Conservation (phyloP, 2,113 vertebrate genomes). For the Cygnus buccinator region DNA sequence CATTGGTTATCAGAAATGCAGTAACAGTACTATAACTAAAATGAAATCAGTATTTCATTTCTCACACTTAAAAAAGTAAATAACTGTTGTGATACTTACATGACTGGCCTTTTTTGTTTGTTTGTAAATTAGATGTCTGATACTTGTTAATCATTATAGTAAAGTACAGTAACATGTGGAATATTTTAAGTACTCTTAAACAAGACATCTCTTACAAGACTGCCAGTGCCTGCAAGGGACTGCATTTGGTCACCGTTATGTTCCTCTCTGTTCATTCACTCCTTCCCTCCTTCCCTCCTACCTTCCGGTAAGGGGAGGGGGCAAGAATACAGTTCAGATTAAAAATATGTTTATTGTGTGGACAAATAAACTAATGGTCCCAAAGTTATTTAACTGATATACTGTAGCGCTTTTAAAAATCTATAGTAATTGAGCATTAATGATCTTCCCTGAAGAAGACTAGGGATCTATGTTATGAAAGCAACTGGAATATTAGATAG, state of each 20-base stretch:
- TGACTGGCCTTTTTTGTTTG: neutral
- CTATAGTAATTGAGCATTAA: neutral
- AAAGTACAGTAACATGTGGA: neutral
- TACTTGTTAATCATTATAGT: neutral
- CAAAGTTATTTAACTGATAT: neutral
- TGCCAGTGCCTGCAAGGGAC: neutral
- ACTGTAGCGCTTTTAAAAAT: neutral
- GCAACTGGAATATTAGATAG: neutral
- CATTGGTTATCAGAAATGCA: neutral
- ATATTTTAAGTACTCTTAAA: neutral
- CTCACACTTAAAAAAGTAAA: neutral
- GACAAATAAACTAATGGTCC: neutral
- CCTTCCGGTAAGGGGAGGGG: no score
- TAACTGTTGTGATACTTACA: neutral
- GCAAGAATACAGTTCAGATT: neutral
- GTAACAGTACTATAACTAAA: neutral
- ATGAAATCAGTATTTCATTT: neutral
- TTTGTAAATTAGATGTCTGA: neutral
- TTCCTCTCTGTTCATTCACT: neutral
- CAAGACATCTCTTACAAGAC: neutral
- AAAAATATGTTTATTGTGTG: neutral
- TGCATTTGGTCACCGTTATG: neutral
- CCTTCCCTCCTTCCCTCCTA: no score
- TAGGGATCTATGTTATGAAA: neutral
- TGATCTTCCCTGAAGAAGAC: neutral